Percentiles rank a stretch among this genome's conserved stretches.
phyloP scores from a whole-genome alignment of 2,888 invertebrate species.

The Diaprepes abbreviatus region DNA sequence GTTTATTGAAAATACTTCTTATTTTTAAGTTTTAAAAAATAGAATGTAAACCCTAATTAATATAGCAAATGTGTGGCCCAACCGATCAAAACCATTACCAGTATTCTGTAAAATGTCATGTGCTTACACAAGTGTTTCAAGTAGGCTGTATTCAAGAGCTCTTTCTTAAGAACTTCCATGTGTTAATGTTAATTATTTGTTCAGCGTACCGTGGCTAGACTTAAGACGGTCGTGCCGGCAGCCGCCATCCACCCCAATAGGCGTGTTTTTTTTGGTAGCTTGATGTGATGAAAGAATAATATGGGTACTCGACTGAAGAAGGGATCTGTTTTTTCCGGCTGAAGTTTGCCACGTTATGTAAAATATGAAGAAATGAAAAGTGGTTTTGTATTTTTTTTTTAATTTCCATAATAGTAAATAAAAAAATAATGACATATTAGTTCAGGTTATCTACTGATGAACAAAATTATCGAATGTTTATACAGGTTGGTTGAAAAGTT shows the following conservation, averaged over 20 bases:
- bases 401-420: too few relatives aligned
- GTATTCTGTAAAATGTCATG: constrained; percentile 37
- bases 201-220: constrained; percentile 35
- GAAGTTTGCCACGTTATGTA: too few relatives aligned
- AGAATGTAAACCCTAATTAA: constrained; percentile 1
- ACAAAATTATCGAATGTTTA: too few relatives aligned
- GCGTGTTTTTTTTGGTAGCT: constrained; percentile 52
- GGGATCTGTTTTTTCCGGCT: constrained; percentile 14
- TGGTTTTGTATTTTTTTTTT: too few relatives aligned
- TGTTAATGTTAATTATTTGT: constrained; percentile 47
- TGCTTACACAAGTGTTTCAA: constrained; percentile 44
- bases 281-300: constrained; percentile 50
- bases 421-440: too few relatives aligned
- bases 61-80: constrained; percentile 3
- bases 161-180: constrained; percentile 31
- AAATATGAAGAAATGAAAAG: too few relatives aligned
- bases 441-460: too few relatives aligned
- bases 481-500: too few relatives aligned
- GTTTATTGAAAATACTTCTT: too few relatives aligned
- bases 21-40: not conserved
- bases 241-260: constrained; percentile 46
- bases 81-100: constrained; percentile 1
- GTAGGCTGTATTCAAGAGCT: constrained; percentile 23
- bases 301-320: not conserved
- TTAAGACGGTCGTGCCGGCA: constrained; percentile 36